phyloP scores from a whole-genome alignment of 1,140 invertebrate species.

The Cardiocondyla obscurior region DNA sequence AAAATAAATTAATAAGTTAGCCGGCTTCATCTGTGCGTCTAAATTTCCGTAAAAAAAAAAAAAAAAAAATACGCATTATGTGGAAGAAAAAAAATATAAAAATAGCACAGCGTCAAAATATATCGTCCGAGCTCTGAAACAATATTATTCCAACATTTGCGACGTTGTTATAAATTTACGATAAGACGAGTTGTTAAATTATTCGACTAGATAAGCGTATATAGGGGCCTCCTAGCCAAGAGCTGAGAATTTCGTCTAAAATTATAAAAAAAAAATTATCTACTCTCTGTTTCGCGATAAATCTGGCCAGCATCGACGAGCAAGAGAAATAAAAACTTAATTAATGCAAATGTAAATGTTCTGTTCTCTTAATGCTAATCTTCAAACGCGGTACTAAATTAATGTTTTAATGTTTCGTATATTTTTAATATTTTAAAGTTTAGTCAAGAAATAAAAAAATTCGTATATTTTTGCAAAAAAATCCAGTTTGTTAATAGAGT shows the following conservation, averaged over 20 bases:
- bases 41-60: neutral
- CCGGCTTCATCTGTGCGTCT: neutral
- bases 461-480: neutral
- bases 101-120: neutral
- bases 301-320: neutral
- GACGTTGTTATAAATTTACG: neutral
- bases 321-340: neutral
- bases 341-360: neutral
- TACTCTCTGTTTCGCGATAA: neutral
- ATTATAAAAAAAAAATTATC: neutral
- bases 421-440: no score
- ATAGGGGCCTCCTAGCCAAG: neutral
- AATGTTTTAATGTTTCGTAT: neutral
- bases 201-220: neutral
- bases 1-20: slow-evolving; percentile 8
- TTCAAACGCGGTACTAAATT: neutral
- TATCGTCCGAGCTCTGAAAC: neutral
- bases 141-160: neutral
- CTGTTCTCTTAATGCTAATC: neutral
- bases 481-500: neutral
- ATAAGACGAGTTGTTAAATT: neutral
- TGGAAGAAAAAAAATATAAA: neutral
- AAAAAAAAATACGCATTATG: neutral
- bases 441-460: no score
- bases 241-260: neutral